These are phyloP conservation scores for Drosophila nr. fundita DNA, from an alignment of 2,888 invertebrate species.

Conservation along the genomic window DNA sequence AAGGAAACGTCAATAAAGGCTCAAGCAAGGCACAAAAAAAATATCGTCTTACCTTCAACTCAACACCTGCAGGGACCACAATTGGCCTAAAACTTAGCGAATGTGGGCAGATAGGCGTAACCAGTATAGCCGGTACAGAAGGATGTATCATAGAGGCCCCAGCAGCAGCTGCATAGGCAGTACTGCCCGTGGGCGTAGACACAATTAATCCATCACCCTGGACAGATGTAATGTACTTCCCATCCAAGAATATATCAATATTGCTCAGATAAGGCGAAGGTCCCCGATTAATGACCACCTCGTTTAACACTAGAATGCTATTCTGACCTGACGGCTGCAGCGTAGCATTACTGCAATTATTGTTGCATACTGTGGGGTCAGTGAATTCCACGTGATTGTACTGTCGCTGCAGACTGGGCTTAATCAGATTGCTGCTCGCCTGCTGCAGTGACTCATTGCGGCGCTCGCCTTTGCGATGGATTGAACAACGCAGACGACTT, in stretches of 20 bases:
- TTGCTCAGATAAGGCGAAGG: conserved; percentile 97
- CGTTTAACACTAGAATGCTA: conserved; percentile 91
- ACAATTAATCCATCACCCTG: conserved; percentile 97
- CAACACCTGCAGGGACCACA: conserved; percentile 98
- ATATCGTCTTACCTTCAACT: conserved; percentile 91
- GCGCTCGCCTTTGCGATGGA: conserved; percentile 88
- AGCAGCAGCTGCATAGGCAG: conserved; percentile 97
- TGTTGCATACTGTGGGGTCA: conserved; percentile 43
- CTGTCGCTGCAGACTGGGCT: conserved; percentile 36
- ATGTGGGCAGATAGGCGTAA: conserved; percentile 99
- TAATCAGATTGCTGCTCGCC: conserved; percentile 27
- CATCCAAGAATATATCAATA: conserved; percentile 97
- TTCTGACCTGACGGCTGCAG: conserved; percentile 13
- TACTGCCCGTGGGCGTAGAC: conserved; percentile 98
- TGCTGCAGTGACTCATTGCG: conserved; percentile 61
- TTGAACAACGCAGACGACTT: conserved; percentile 95
- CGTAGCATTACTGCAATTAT: conserved; percentile 25
- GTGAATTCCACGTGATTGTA: conserved; percentile 15
- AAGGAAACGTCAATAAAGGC: background rate
- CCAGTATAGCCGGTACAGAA: conserved; percentile 98
- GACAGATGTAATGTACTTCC: conserved; percentile 97
- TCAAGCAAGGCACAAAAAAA: conserved; percentile 87
- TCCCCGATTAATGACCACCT: conserved; percentile 98
- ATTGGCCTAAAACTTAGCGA: conserved; percentile 98
- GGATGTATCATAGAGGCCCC: conserved; percentile 99